Evolutionary conservation across 2,797 vertebrate species (phyloP).

Genomic region (Rallus crepitans): DNA sequence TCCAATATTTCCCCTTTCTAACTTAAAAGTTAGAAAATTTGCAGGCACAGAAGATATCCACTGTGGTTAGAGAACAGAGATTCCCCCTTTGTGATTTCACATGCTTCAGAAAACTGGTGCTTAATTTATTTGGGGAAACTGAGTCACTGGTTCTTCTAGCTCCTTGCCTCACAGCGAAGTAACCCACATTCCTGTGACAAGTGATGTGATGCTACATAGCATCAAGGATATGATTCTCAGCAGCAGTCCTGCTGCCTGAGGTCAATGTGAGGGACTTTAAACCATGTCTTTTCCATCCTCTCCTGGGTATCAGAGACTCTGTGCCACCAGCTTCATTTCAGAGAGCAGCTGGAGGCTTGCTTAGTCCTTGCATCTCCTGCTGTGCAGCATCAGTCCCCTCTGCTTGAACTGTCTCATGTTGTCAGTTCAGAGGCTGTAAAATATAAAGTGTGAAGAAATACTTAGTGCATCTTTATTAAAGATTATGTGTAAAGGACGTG

Average conservation of each 20-base stretch:
- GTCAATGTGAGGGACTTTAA: not conserved
- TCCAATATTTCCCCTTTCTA: conserved; percentile 40
- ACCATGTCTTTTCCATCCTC: not conserved
- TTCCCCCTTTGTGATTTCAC: not conserved
- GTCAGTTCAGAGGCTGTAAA: not conserved
- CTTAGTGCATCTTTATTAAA: not conserved
- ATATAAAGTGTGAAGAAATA: not conserved
- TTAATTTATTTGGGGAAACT: conserved; percentile 39
- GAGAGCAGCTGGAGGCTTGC: not conserved
- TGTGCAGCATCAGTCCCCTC: not conserved
- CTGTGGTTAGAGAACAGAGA: not conserved
- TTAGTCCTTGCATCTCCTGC: not conserved
- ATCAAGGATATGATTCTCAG: not conserved
- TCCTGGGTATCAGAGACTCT: not conserved
- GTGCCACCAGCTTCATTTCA: not conserved
- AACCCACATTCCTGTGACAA: not conserved
- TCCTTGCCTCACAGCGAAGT: not conserved
- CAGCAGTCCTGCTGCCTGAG: not conserved
- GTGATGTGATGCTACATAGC: not conserved
- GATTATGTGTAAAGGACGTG: not conserved
- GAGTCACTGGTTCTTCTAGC: not conserved
- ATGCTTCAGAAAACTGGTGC: not conserved
- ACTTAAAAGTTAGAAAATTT: not conserved
- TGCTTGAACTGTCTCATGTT: not conserved
- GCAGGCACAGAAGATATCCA: not conserved